Evolutionary conservation across 2,888 invertebrate genomes (phyloP), one percentile per base, ranked within the genome.

Genomic region (Pollenia amentaria): DNA sequence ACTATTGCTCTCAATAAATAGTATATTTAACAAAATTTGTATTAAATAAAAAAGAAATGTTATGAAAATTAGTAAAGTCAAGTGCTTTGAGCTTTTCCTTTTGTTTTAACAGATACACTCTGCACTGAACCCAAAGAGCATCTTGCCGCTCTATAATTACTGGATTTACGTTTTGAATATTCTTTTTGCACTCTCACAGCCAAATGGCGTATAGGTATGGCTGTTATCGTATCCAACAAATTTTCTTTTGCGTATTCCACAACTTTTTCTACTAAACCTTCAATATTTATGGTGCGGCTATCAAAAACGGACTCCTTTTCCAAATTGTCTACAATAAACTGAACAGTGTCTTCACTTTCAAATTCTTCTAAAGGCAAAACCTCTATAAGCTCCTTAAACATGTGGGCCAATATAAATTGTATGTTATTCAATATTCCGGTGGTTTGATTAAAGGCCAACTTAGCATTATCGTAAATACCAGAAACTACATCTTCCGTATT

Each of bases 291-390:
- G 62, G 91, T 91, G 14, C 90, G 91, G 0, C 91, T 90, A 89
- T 92, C 90, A 3, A 92, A 88, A 69, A 90, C 89, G 0, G 90
- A 73, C 46, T 92, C 91, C 3, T 89, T 90, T 9, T 89, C 90
- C 46, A 93, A 81, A 3, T 90, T 84, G 18, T 90, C 90, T 0
- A 90, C 90, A 12, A 93, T 85, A 12, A 90, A 88, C 18, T 88
- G 89, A 4, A 89, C 51, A 0, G 91, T 90, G 8, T 92, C 90
- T 0, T 90, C 90, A 4, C 89, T 89, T 70, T 90, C 90, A 40
- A 92, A 92, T 46, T 92, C 92, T 40, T 92, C 92, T 62, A 91
- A 77, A 0, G 92, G 91, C 72, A 93, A 69, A 18, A 92, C 91
- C 70, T 92, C 92, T 4, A 91, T 89, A 3, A 93, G 83, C 57